phyloP scores from a whole-genome alignment of 2,888 invertebrate species.

The Harpagoxenus sublaevis region DNA sequence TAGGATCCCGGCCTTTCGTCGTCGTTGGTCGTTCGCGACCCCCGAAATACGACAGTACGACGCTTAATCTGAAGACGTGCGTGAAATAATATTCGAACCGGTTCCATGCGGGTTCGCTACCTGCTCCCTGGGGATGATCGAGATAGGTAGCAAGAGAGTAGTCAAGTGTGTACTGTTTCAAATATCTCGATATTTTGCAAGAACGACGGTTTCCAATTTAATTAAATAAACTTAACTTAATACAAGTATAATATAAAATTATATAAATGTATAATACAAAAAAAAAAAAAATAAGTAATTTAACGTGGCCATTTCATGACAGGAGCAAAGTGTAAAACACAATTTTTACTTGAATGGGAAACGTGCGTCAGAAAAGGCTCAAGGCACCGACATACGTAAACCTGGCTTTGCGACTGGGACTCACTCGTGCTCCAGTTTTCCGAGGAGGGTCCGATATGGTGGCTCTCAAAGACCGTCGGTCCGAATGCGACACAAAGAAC shows the following conservation, averaged over 20 bases:
- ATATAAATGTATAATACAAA: neutral
- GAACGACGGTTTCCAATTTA: neutral
- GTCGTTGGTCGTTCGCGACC: conserved; percentile 21
- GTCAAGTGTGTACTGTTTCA: neutral
- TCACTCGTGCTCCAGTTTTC: conserved; percentile 42
- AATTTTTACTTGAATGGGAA: neutral
- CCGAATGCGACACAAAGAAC: conserved; percentile 47
- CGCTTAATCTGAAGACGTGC: conserved; percentile 38
- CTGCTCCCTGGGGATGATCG: conserved; percentile 4
- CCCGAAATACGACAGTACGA: conserved; percentile 3
- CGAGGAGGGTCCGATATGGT: conserved; percentile 42
- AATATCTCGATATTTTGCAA: conserved; percentile 5
- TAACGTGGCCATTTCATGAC: neutral
- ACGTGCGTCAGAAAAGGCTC: neutral
- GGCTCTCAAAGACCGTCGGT: conserved; percentile 36
- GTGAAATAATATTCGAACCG: conserved; percentile 43
- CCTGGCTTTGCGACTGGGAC: conserved; percentile 25
- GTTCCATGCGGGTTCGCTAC: neutral
- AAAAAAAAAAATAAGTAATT: neutral
- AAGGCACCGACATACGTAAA: neutral
- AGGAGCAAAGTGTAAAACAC: neutral
- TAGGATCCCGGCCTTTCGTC: conserved; percentile 19
- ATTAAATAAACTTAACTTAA: neutral
- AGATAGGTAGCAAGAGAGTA: neutral
- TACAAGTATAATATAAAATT: neutral